Evolutionary conservation across 92 coral and sea anemone genomes (phyloP), one percentile per base, ranked within the genome.

Genomic region (Scolanthus callimorphus): DNA sequence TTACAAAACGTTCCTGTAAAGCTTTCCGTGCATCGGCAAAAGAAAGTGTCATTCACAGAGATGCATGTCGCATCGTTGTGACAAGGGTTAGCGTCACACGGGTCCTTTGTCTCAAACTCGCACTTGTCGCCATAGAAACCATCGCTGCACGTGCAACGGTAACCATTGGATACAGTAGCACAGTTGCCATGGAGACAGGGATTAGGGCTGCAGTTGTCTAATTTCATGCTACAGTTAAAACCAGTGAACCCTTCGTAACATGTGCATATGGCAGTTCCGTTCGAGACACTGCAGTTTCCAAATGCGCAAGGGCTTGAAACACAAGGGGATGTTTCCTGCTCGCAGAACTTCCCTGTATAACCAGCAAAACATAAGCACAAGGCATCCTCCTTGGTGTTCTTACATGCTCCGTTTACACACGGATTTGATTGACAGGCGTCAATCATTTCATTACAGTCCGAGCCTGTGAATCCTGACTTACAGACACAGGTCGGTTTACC

Each of bases 151-250:
- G 4, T 39, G 25, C 82, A 75, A 19, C 47, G 17, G 31, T 63
- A 66, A 3, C 52, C 30, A n/a, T 29, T 24, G 19, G 46, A 20
- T 0, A 28, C 13, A 31, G 29, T 21, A 0, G 74, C 20, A 66
- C 97, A 91, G 17, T 59, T 57, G 3, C 97, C 97, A 29, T 91
- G 77, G 31, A 62, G 66, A 65, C 97, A 89, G 1, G 82, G 76
- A 54, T n/a, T n/a, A n/a, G n/a, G n/a, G n/a, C n/a, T n/a, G n/a
- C n/a, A n/a, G n/a, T n/a, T n/a, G n/a, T n/a, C n/a, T n/a, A n/a
- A n/a, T n/a, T n/a, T 47, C 25, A 75, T 49, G n/a, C 29, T 49
- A 27, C 85, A 78, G 0, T 39, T 59, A 10, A 29, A 2, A 9
- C 72, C 79, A n/a, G 51, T 17, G 22, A 37, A 76, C 11, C 84